Evolutionary conservation across 2,113 vertebrate species (phyloP).

Genomic region (Ursus arctos): DNA sequence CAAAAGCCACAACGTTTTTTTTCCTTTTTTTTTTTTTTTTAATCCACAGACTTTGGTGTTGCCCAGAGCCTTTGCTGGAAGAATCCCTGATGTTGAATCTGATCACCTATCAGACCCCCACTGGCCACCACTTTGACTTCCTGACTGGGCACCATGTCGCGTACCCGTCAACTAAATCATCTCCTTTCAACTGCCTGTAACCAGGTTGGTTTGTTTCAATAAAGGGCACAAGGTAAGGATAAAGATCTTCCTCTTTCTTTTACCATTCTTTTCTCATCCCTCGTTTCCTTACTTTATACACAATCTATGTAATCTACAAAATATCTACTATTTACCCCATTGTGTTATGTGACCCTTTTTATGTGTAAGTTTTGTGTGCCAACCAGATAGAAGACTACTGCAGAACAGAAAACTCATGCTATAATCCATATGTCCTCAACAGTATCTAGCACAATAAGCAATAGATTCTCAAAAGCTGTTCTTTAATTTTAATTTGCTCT

Average conservation of each 20-base stretch:
- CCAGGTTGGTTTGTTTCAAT: not conserved
- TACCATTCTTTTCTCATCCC: not conserved
- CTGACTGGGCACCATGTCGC: not conserved
- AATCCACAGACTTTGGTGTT: not conserved
- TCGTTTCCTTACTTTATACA: not conserved
- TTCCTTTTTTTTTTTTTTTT: not conserved
- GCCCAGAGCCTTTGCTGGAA: not conserved
- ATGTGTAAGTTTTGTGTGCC: not conserved
- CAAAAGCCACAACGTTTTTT: not conserved
- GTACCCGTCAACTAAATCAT: not conserved
- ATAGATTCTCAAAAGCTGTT: not conserved
- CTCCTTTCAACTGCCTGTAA: not conserved
- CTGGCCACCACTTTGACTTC: not conserved
- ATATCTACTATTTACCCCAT: not conserved
- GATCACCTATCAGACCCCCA: not conserved
- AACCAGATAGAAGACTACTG: not conserved
- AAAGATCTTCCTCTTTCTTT: not conserved
- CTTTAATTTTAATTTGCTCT: constrained; percentile 37
- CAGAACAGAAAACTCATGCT: not conserved
- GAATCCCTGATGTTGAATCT: not conserved
- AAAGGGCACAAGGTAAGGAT: not conserved
- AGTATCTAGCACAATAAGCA: not conserved
- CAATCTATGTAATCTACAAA: not conserved
- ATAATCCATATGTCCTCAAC: not conserved
- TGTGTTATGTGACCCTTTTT: not conserved